These are phyloP conservation scores for Whitmania pigra DNA, from an alignment of 1,140 invertebrate genomes.

Conservation along the genomic window DNA sequence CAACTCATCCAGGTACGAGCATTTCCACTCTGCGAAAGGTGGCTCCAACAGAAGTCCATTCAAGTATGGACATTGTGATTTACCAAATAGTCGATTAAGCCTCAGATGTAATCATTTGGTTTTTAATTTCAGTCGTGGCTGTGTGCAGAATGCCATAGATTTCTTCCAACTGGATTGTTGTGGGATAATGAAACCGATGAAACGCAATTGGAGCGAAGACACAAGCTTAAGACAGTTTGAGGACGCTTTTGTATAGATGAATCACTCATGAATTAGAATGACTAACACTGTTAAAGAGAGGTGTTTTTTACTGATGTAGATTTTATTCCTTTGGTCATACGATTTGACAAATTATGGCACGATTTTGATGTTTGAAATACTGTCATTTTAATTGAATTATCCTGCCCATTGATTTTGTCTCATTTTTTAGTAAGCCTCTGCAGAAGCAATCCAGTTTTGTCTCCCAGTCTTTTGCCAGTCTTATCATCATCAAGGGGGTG, in stretches of 20 bases:
- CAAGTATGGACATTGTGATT: constrained; percentile 32
- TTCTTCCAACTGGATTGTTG: neutral
- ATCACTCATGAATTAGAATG: too few species aligned
- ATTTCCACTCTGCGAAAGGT: neutral
- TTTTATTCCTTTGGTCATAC: too few species aligned
- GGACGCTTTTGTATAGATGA: too few species aligned
- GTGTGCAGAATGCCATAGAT: neutral
- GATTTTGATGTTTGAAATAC: too few species aligned
- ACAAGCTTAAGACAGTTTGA: too few species aligned
- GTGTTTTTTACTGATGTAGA: too few species aligned
- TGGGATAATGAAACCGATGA: neutral
- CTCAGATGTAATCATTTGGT: neutral
- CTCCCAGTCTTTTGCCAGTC: constrained; percentile 1
- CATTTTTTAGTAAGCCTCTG: neutral
- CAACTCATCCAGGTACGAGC: neutral
- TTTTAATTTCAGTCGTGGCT: neutral
- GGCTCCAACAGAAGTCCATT: constrained; percentile 36
- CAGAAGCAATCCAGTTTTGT: neutral
- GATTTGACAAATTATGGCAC: too few species aligned
- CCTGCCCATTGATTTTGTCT: too few species aligned
- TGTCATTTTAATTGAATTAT: too few species aligned
- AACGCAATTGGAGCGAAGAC: neutral
- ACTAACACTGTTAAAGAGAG: too few species aligned
- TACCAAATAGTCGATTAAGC: neutral
- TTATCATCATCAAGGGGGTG: neutral